Percentiles rank a stretch among this genome's conserved stretches.
phyloP scores from a whole-genome alignment of 2,888 invertebrate genomes.

The Trachelus stipa region DNA sequence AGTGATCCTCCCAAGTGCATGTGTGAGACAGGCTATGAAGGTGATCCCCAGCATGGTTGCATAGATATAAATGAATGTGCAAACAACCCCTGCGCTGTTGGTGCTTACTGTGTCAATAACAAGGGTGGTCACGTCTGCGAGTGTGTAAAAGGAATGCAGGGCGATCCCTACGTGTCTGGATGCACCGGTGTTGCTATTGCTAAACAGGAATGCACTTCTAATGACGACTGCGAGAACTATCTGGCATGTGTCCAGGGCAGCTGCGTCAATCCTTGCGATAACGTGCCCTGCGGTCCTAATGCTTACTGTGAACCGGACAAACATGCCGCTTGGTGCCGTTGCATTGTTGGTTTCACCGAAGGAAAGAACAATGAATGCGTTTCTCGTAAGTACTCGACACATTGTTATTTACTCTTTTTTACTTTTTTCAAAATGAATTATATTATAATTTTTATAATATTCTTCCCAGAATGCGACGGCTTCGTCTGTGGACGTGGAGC shows the following conservation, averaged over 20 bases:
- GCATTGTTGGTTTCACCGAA: conserved; percentile 84
- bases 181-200: conserved; percentile 73
- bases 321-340: conserved; percentile 90
- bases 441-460: conserved; percentile 21
- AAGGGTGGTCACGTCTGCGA: conserved; percentile 88
- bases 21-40: conserved; percentile 88
- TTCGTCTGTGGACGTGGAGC: conserved; percentile 86
- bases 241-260: conserved; percentile 82
- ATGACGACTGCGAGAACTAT: conserved; percentile 84
- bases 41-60: conserved; percentile 87
- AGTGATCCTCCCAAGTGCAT: conserved; percentile 90
- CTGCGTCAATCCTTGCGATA: conserved; percentile 85
- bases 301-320: conserved; percentile 89
- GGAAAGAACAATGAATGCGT: conserved; percentile 85
- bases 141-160: conserved; percentile 84
- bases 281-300: conserved; percentile 83
- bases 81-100: conserved; percentile 85
- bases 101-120: conserved; percentile 89
- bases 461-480: conserved; percentile 76
- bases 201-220: conserved; percentile 77
- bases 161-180: conserved; percentile 87
- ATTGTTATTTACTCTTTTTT: neutral
- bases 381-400: conserved; percentile 73
- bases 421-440: neutral
- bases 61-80: conserved; percentile 88